Conservation (phyloP, 2,888 invertebrate species). For the Blastobasis lacticolella region DNA sequence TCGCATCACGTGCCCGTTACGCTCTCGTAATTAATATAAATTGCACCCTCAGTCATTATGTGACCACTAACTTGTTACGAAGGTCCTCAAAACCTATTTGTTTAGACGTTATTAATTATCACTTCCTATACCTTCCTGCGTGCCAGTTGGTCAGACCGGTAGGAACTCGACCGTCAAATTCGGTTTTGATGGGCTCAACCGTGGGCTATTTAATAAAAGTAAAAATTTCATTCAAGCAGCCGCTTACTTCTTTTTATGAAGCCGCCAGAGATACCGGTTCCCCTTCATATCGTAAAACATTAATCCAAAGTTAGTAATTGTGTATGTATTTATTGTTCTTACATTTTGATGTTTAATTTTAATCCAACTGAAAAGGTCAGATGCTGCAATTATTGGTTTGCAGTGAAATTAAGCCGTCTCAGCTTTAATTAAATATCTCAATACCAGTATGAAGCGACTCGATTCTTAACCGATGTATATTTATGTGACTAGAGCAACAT, state of each 20-base stretch:
- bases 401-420: conserved; percentile 5
- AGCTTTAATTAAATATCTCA: conserved; percentile 4
- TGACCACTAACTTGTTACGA: too few species aligned
- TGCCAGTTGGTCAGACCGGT: conserved; percentile 2
- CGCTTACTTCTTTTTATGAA: conserved; percentile 2
- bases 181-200: conserved; percentile 21
- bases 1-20: conserved; percentile 36
- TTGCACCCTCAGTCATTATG: not conserved
- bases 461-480: too few species aligned
- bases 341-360: conserved; percentile 3
- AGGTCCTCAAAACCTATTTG: too few species aligned
- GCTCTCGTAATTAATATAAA: conserved; percentile 20
- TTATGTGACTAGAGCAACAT: conserved; percentile 3
- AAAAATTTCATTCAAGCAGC: conserved; percentile 10
- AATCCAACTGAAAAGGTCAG: conserved; percentile 9
- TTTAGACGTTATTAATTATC: too few species aligned
- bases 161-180: conserved; percentile 24
- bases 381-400: conserved; percentile 1
- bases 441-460: too few species aligned
- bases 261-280: conserved; percentile 1
- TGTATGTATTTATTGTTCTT: not conserved
- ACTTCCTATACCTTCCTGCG: too few species aligned
- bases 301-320: conserved; percentile 9
- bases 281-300: conserved; percentile 4
- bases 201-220: conserved; percentile 12